phyloP scores from a whole-genome alignment of 2,888 invertebrate species.

The Rhamnusium bicolor region DNA sequence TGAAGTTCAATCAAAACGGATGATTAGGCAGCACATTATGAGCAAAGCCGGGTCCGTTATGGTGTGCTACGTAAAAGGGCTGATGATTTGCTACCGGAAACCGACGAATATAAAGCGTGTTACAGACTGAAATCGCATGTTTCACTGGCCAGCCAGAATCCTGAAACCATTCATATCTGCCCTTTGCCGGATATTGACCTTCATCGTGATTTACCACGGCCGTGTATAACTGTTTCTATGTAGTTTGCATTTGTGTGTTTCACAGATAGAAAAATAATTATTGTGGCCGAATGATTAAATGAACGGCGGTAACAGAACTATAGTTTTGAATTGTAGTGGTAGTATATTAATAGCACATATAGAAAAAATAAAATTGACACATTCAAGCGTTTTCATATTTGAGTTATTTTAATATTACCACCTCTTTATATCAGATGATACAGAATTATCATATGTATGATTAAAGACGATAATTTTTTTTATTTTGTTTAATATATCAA shows the following conservation, averaged over 20 bases:
- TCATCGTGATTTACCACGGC: constrained; percentile 44
- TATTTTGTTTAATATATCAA: too few relatives aligned
- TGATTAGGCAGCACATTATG: constrained; percentile 17
- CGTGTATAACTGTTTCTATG: constrained; percentile 41
- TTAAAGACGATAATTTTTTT: too few relatives aligned
- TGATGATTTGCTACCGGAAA: constrained; percentile 16
- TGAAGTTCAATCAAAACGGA: constrained; percentile 5
- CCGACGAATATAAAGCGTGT: constrained; percentile 30
- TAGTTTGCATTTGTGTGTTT: constrained; percentile 37
- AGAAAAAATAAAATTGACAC: too few relatives aligned
- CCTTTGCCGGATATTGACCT: constrained; percentile 46
- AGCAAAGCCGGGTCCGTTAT: constrained; percentile 21
- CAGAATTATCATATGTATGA: too few relatives aligned
- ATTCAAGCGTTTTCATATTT: too few relatives aligned
- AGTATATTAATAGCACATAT: too few relatives aligned
- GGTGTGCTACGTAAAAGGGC: constrained; percentile 10
- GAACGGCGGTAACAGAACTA: neutral
- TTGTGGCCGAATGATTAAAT: neutral
- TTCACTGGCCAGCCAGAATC: constrained; percentile 1
- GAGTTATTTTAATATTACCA: too few relatives aligned
- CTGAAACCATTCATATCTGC: constrained; percentile 28
- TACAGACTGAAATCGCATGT: constrained; percentile 11
- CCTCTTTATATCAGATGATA: too few relatives aligned
- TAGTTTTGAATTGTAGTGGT: too few relatives aligned
- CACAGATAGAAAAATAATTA: constrained; percentile 1